Conservation (phyloP, 1,140 invertebrate genomes). For the Sycophila sp. region DNA sequence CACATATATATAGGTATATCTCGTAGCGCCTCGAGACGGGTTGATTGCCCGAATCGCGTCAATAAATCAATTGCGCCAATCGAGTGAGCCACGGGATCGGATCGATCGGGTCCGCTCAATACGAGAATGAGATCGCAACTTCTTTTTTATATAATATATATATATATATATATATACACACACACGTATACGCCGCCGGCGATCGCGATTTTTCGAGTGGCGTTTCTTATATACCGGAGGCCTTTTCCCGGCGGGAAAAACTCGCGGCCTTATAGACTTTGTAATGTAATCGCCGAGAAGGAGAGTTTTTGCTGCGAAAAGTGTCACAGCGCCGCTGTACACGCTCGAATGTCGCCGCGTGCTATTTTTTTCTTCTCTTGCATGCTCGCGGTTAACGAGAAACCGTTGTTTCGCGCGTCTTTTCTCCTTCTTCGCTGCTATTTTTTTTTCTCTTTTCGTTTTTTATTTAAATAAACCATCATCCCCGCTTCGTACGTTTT, state of each 20-base stretch:
- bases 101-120: constrained; percentile 33
- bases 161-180: no score
- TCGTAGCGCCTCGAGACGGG: no score
- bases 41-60: constrained; percentile 34
- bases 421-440: no score
- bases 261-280: constrained; percentile 2
- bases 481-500: no score
- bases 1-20: no score
- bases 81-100: constrained; percentile 20
- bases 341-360: not conserved
- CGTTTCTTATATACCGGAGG: no score
- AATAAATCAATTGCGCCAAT: constrained; percentile 43
- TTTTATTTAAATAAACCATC: no score
- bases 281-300: constrained; percentile 5
- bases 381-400: not conserved
- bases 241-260: not conserved
- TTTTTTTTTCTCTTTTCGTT: no score
- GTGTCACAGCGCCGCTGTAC: not conserved
- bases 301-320: no score
- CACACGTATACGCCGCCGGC: not conserved
- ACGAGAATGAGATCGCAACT: not conserved
- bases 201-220: no score
- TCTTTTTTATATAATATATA: no score
- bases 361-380: not conserved
- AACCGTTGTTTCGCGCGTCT: not conserved